phyloP scores from a whole-genome alignment of 2,888 invertebrate species.

The Gryllus longicercus region DNA sequence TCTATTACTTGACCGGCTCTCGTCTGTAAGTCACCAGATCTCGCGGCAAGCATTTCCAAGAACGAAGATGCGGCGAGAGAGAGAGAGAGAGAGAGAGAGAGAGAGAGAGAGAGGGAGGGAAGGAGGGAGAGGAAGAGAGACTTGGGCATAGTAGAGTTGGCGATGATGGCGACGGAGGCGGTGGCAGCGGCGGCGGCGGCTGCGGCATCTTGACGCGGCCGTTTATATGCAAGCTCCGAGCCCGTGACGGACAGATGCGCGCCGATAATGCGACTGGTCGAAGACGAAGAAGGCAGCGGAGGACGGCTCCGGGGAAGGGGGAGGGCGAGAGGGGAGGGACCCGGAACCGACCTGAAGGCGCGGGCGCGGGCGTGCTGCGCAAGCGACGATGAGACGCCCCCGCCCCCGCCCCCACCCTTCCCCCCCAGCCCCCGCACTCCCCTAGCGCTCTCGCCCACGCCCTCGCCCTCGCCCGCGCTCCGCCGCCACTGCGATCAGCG shows the following conservation, averaged over 20 bases:
- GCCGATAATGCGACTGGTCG: not conserved
- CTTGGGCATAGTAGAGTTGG: not conserved
- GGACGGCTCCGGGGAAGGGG: conserved; percentile 40
- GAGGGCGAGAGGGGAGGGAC: conserved; percentile 41
- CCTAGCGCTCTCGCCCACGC: not conserved
- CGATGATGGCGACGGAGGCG: not conserved
- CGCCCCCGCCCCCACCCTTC: not conserved
- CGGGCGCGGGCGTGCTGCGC: conserved; percentile 19
- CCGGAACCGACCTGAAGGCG: conserved; percentile 26
- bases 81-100: not conserved
- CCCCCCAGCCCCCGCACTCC: not conserved
- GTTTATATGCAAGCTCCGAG: conserved; percentile 7
- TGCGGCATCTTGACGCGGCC: not conserved
- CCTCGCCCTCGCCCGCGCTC: not conserved
- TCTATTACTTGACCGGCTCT: no score
- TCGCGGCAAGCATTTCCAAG: no score
- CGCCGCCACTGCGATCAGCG: not conserved
- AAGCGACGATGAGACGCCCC: not conserved
- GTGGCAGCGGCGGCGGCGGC: no score
- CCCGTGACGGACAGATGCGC: conserved; percentile 17
- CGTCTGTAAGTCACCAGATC: no score
- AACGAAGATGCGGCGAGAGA: no score
- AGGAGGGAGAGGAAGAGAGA: not conserved
- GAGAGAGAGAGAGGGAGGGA: not conserved
- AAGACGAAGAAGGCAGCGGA: conserved; percentile 35